Conservation (phyloP, 2,888 invertebrate genomes). For the Cataglyphis altisquamis region DNA sequence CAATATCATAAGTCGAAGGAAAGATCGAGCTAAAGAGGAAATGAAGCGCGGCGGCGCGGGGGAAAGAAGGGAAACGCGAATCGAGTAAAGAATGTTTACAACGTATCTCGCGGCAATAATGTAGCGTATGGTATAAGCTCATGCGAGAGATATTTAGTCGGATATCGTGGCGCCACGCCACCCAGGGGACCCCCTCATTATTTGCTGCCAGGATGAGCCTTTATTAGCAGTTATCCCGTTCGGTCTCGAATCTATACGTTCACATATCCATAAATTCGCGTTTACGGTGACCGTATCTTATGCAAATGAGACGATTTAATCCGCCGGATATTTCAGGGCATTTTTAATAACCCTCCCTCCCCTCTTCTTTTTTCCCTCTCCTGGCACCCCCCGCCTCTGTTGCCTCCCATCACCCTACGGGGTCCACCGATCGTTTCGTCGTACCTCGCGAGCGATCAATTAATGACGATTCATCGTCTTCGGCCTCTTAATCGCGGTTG, state of each 20-base stretch:
- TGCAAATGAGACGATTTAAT: slow-evolving; percentile 86
- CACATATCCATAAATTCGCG: slow-evolving; percentile 85
- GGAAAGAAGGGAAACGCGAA: slow-evolving; percentile 31
- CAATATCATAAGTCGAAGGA: slow-evolving; percentile 55
- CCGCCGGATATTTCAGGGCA: slow-evolving; percentile 82
- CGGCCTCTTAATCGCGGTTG: slow-evolving; percentile 52
- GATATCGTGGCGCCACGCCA: slow-evolving; percentile 83
- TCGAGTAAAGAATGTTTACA: slow-evolving; percentile 76
- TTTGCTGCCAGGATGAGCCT: slow-evolving; percentile 84
- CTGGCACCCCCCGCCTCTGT: slow-evolving; percentile 35
- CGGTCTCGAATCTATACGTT: slow-evolving; percentile 85
- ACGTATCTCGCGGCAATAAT: slow-evolving; percentile 81
- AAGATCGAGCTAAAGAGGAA: slow-evolving; percentile 55
- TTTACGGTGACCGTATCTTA: slow-evolving; percentile 85
- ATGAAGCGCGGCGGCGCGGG: slow-evolving; percentile 42
- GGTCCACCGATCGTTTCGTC: slow-evolving; percentile 66
- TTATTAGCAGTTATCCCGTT: slow-evolving; percentile 85
- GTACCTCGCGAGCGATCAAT: slow-evolving; percentile 69
- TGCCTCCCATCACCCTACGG: slow-evolving; percentile 49
- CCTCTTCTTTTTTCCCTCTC: slow-evolving; percentile 11
- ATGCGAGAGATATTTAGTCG: slow-evolving; percentile 81
- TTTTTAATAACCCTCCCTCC: slow-evolving; percentile 82
- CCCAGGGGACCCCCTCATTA: slow-evolving; percentile 85
- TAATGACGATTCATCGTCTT: slow-evolving; percentile 71
- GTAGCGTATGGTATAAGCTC: slow-evolving; percentile 81